phyloP scores from a whole-genome alignment of 2,113 vertebrate genomes.

The Cinclus mexicanus region DNA sequence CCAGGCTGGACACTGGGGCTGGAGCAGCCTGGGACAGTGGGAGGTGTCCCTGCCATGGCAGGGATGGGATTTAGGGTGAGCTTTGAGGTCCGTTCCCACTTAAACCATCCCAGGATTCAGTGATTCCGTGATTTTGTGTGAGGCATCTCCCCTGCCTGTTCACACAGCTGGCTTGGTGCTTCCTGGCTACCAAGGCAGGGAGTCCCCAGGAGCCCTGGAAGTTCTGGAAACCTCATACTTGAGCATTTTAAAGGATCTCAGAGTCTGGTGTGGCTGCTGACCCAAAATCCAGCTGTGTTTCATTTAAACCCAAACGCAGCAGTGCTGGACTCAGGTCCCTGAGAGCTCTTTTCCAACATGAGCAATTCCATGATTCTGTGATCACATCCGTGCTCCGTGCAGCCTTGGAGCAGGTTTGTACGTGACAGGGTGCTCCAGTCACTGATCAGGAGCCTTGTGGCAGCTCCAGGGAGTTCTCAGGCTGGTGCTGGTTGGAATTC shows the following conservation, averaged over 20 bases:
- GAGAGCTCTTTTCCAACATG: background rate
- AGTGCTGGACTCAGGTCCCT: background rate
- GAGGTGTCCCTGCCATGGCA: background rate
- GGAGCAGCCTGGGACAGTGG: background rate
- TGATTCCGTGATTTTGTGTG: background rate
- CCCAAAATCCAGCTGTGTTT: accelerated
- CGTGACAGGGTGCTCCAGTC: accelerated
- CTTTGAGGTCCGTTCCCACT: accelerated
- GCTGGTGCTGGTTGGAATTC: background rate
- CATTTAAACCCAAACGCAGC: accelerated
- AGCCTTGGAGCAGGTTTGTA: background rate
- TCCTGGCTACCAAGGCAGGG: background rate
- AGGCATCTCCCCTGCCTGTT: background rate
- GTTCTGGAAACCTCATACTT: background rate
- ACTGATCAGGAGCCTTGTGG: accelerated
- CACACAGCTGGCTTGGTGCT: accelerated
- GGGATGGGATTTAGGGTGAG: accelerated
- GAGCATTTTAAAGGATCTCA: background rate
- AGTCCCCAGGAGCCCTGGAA: background rate
- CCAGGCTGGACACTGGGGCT: accelerated
- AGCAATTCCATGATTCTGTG: accelerated
- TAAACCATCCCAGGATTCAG: background rate
- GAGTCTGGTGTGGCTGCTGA: accelerated
- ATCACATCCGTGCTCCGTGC: accelerated
- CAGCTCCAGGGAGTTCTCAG: background rate